Conservation (phyloP, 2,797 vertebrate genomes). For the Brachyalestes nurse region DNA sequence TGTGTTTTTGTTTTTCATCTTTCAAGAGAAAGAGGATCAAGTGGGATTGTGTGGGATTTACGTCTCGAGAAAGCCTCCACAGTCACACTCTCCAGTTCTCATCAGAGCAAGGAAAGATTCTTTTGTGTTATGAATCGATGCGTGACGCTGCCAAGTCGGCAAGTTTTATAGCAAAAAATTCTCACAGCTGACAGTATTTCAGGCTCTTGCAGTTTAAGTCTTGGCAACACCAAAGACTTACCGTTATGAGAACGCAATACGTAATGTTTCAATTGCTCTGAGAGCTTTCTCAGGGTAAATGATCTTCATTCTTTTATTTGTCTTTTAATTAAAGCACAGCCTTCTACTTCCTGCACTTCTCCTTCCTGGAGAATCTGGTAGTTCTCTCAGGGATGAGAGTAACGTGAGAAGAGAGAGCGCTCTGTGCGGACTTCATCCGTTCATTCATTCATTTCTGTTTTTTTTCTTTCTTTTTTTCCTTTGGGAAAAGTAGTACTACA, state of each 20-base stretch:
- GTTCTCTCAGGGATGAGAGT: not conserved
- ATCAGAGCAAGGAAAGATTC: not conserved
- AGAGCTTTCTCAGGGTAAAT: not conserved
- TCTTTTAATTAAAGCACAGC: not conserved
- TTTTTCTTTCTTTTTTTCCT: slow-evolving; percentile 6
- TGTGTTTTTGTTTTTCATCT: slow-evolving; percentile 3
- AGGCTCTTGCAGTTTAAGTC: not conserved
- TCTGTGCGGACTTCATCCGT: not conserved
- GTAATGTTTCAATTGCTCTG: not conserved
- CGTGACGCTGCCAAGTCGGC: not conserved
- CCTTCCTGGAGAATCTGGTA: not conserved
- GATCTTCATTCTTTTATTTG: slow-evolving; percentile 22
- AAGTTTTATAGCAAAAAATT: not conserved
- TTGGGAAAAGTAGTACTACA: not conserved
- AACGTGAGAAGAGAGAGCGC: not conserved
- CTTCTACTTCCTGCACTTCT: not conserved
- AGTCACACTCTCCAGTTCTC: not conserved
- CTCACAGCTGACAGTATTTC: not conserved
- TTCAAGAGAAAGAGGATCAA: slow-evolving; percentile 2
- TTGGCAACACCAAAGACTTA: not conserved
- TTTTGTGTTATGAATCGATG: not conserved
- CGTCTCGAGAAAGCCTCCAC: not conserved
- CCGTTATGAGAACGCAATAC: not conserved
- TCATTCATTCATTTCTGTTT: not conserved
- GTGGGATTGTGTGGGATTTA: slow-evolving; percentile 5